A percentile compares a stretch with the other conserved stretches of the same genome.
phyloP scores from a whole-genome alignment of 2,113 vertebrate species.

The Xenotilapia flavipinnis region DNA sequence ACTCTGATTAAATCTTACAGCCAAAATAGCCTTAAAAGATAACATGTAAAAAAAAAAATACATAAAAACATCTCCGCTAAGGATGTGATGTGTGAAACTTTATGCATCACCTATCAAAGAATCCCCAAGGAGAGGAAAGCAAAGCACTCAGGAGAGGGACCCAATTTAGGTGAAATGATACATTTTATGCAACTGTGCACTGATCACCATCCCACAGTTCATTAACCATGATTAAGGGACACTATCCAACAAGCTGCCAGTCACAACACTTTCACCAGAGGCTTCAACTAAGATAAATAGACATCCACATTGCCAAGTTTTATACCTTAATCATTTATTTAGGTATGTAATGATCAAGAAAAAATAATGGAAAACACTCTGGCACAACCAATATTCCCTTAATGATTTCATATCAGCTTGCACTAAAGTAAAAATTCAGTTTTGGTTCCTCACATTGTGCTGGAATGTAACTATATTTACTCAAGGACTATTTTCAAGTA shows the following conservation, averaged over 20 bases:
- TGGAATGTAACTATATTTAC: not conserved
- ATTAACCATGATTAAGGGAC: constrained; percentile 4
- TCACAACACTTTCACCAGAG: not conserved
- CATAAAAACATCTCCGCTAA: not conserved
- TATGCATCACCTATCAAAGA: not conserved
- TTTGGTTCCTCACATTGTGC: not conserved
- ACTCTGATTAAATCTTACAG: not conserved
- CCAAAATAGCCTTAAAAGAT: not conserved
- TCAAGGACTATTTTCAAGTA: not conserved
- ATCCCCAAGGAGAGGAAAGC: not conserved
- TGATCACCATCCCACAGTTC: constrained; percentile 26
- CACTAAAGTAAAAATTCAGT: not conserved
- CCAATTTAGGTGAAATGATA: not conserved
- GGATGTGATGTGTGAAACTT: not conserved
- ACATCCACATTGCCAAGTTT: not conserved
- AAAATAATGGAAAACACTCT: not conserved
- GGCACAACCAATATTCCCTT: not conserved
- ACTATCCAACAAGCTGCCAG: not conserved
- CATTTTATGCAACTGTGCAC: not conserved
- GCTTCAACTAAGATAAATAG: constrained; percentile 1
- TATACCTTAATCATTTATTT: not conserved
- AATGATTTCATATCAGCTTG: not conserved
- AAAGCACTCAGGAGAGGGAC: not conserved
- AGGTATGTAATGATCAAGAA: not conserved
- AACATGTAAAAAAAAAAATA: not conserved